phyloP scores from a whole-genome alignment of 2,113 vertebrate genomes.

The Atractosteus spatula region DNA sequence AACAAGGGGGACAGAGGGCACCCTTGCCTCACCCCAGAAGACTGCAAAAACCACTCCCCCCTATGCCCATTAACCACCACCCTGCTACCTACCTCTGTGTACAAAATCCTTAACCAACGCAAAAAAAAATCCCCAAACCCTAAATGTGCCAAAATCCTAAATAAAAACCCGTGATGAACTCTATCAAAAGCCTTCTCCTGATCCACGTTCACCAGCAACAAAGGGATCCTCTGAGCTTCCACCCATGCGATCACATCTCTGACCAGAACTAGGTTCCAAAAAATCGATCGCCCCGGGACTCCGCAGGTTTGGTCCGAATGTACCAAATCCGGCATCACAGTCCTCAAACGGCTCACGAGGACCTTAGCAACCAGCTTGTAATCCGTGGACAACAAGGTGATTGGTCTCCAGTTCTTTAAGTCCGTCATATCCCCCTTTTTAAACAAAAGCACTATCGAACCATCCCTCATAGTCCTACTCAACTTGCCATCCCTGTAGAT shows the following conservation, averaged over 20 bases:
- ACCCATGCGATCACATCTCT: slow-evolving; percentile 6
- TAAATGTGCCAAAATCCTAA: background rate
- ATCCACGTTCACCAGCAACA: slow-evolving; percentile 13
- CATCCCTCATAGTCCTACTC: background rate
- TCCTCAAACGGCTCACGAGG: background rate
- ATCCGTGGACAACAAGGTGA: slow-evolving; percentile 7
- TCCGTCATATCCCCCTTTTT: background rate
- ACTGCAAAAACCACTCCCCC: background rate
- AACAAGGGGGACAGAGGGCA: slow-evolving; percentile 16
- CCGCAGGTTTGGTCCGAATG: slow-evolving; percentile 14
- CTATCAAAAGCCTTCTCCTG: slow-evolving; percentile 16
- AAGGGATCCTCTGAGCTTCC: slow-evolving; percentile 1
- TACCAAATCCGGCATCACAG: background rate
- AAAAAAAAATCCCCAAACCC: slow-evolving; percentile 4
- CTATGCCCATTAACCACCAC: slow-evolving; percentile 13
- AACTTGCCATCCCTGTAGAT: background rate
- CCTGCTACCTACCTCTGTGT: slow-evolving; percentile 3
- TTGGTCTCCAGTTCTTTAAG: background rate
- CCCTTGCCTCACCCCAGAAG: slow-evolving; percentile 14
- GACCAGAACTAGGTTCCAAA: background rate
- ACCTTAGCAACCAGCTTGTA: slow-evolving; percentile 9
- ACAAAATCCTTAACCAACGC: slow-evolving; percentile 5
- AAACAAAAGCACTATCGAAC: background rate
- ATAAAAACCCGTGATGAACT: slow-evolving; percentile 3
- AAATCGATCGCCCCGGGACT: background rate